Evolutionary conservation across 2,888 invertebrate species (phyloP).

Genomic region (Rapana venosa): DNA sequence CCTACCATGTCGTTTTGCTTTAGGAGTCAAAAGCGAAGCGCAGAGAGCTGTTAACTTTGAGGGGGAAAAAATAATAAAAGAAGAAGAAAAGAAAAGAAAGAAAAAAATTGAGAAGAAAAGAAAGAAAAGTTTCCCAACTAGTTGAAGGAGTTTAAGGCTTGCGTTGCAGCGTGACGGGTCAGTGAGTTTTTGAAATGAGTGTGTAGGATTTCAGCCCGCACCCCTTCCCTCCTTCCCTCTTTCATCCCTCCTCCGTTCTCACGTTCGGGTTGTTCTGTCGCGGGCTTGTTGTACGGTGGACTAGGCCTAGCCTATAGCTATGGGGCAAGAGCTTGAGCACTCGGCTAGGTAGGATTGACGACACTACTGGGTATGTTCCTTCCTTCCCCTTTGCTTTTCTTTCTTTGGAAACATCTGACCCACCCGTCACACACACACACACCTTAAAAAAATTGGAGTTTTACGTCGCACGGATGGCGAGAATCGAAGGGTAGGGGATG

Average conservation of each 20-base stretch:
- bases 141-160: not conserved
- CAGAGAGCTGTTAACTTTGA: not conserved
- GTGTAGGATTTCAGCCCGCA: not conserved
- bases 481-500: not conserved
- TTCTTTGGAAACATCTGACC: not conserved
- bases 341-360: not conserved
- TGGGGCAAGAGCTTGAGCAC: not conserved
- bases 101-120: not conserved
- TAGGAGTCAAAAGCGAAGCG: not conserved
- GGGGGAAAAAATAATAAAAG: not conserved
- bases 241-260: not conserved
- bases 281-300: not conserved
- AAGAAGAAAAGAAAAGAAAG: not conserved
- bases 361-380: not conserved
- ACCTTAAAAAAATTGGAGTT: not conserved
- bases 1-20: not conserved
- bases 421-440: conserved; percentile 1
- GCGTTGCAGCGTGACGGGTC: not conserved
- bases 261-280: not conserved
- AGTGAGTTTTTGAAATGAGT: not conserved
- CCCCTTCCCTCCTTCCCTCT: not conserved
- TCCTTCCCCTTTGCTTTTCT: not conserved
- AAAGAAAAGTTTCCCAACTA: not conserved
- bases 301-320: not conserved
- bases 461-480: not conserved